Conservation (phyloP, 2,113 vertebrate genomes). For the Caranx ignobilis region DNA sequence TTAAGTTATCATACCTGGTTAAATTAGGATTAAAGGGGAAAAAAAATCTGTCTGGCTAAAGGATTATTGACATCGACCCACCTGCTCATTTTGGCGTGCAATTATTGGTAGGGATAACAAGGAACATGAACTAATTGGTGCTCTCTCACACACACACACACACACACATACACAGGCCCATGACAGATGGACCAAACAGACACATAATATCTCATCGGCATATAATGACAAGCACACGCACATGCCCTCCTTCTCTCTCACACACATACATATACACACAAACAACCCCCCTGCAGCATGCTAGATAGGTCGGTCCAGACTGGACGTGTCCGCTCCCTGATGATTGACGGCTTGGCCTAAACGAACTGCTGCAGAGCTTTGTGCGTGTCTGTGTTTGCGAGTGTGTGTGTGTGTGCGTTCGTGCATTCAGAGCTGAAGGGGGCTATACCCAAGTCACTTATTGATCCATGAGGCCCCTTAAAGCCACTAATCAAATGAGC, state of each 20-base stretch:
- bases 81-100: constrained; percentile 20
- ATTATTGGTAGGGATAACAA: constrained; percentile 43
- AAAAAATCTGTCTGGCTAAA: constrained; percentile 11
- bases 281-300: constrained; percentile 39
- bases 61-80: constrained; percentile 35
- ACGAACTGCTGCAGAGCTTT: constrained; percentile 61
- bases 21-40: constrained; percentile 21
- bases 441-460: constrained; percentile 64
- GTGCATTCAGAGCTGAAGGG: constrained; percentile 33
- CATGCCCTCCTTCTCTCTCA: constrained; percentile 3
- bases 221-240: constrained; percentile 8
- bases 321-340: constrained; percentile 52
- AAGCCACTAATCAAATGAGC: constrained; percentile 80
- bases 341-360: constrained; percentile 76
- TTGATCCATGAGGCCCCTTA: constrained; percentile 76
- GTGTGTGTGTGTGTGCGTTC: constrained; percentile 1
- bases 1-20: neutral
- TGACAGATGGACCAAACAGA: constrained; percentile 69
- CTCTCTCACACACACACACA: neutral
- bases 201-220: constrained; percentile 60
- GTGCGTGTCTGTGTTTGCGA: constrained; percentile 17
- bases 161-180: neutral
- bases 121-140: constrained; percentile 57
- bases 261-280: constrained; percentile 8
- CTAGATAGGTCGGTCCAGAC: constrained; percentile 55